Base-by-base conservation (phyloP, 2,797 vertebrate species). In the Chaenodraco wilsoni region DNA sequence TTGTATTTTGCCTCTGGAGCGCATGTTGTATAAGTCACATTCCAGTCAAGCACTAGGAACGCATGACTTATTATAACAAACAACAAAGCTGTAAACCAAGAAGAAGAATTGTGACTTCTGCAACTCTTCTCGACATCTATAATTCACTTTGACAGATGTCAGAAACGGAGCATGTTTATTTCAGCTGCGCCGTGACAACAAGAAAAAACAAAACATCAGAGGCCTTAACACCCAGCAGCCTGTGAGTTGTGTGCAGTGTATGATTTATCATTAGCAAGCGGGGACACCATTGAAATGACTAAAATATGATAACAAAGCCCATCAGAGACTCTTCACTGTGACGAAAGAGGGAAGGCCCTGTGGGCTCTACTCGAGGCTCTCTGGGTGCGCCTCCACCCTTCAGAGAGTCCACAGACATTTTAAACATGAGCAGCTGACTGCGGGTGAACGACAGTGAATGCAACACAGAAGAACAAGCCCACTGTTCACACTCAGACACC, bases 91-190 rank as follows among this genome's bases (percentile, higher is more conserved):
- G 69, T 72, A 80, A 84, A 84, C 65, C 79, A 78, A 66, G 62
- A 84, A 80, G 71, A 85, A 73, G 75, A 85, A 86, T 55, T 70
- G 70, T n/a, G 79, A 87, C 83, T 89, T 83, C 70, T 79, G 69
- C 81, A 79, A 71, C 82, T 84, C 76, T 72, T 68, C 73, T 33
- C 7, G 1, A 77, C 81, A 89, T 83, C 74, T 87, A 84, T 91
- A 91, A 92, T 90, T 90, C 85, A 84, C 73, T 82, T 61, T 89
- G 92, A 90, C 92, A 91, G 85, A 87, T 90, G 87, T 91, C 89
- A 91, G 73, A 83, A 82, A 78, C 8, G 13, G 65, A 84, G 72
- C 69, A 45, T 87, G 88, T 88, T 88, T 90, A 84, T 91, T 88
- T 85, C 67, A 44, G 78, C 65, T 41, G 33, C 44, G 3, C 69